Conservation (phyloP, 2,797 vertebrate species). For the Crypturellus tataupa region DNA sequence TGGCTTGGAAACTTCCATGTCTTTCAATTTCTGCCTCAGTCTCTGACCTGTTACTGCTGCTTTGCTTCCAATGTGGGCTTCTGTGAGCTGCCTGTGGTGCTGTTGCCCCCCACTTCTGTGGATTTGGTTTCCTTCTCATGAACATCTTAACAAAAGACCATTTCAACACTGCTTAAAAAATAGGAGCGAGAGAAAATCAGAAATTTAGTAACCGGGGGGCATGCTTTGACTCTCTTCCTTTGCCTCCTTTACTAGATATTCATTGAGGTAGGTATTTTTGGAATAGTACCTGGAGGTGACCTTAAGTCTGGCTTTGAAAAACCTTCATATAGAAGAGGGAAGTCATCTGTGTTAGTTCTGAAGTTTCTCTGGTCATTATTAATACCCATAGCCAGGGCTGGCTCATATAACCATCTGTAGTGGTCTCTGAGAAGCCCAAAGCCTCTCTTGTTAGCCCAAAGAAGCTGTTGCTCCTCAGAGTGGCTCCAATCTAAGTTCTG, state of each 20-base stretch:
- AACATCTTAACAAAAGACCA: background rate
- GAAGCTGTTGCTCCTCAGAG: background rate
- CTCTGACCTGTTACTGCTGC: background rate
- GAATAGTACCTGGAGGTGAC: background rate
- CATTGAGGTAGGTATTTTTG: background rate
- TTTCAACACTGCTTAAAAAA: background rate
- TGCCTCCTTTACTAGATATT: no score
- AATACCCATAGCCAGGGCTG: background rate
- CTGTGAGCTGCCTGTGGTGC: background rate
- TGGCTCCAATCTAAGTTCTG: background rate
- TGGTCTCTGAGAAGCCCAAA: background rate
- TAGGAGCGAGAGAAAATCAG: background rate
- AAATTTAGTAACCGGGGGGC: background rate
- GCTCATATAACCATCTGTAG: background rate
- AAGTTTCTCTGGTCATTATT: background rate
- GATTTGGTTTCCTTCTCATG: background rate
- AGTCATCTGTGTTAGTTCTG: fast-evolving
- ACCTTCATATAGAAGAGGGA: background rate
- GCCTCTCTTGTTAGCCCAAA: background rate
- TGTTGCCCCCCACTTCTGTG: background rate
- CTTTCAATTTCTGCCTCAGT: background rate
- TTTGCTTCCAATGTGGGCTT: background rate
- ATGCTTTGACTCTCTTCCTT: background rate
- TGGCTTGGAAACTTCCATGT: background rate
- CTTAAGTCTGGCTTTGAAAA: background rate